Percentiles rank a stretch among this genome's conserved stretches.
Evolutionary conservation across 2,113 vertebrate species (phyloP).

Genomic region (Apistogramma diplotaenia): DNA sequence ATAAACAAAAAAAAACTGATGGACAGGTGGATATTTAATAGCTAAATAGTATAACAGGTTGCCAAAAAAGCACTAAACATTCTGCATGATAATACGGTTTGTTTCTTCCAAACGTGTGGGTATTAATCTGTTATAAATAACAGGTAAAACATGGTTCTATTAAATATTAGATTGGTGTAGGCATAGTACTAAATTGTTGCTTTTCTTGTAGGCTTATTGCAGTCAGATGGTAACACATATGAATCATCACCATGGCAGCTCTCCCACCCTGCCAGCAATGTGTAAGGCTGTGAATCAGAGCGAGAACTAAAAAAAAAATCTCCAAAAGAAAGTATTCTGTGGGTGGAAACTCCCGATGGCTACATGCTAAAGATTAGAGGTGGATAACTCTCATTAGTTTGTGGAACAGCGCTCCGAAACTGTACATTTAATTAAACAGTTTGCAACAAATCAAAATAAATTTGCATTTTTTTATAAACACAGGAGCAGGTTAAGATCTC

Average conservation of each 20-base stretch:
- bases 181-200: background rate
- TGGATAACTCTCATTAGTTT: background rate
- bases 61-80: background rate
- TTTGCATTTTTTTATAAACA: background rate
- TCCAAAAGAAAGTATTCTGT: conserved; percentile 7
- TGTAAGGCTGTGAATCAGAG: conserved; percentile 40
- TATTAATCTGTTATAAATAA: background rate
- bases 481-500: background rate
- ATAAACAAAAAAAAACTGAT: background rate
- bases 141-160: background rate
- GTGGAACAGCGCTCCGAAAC: background rate
- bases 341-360: background rate
- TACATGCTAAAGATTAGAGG: background rate
- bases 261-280: conserved; percentile 6
- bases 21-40: background rate
- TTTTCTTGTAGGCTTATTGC: conserved; percentile 1
- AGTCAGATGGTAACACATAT: conserved; percentile 37
- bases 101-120: background rate
- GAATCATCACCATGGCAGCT: conserved; percentile 41
- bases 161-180: background rate
- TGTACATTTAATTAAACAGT: background rate
- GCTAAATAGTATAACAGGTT: background rate
- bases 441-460: background rate
- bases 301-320: conserved; percentile 18
- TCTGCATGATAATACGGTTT: background rate